phyloP scores from a whole-genome alignment of 2,888 invertebrate genomes.

The Chymomyza amoena region DNA sequence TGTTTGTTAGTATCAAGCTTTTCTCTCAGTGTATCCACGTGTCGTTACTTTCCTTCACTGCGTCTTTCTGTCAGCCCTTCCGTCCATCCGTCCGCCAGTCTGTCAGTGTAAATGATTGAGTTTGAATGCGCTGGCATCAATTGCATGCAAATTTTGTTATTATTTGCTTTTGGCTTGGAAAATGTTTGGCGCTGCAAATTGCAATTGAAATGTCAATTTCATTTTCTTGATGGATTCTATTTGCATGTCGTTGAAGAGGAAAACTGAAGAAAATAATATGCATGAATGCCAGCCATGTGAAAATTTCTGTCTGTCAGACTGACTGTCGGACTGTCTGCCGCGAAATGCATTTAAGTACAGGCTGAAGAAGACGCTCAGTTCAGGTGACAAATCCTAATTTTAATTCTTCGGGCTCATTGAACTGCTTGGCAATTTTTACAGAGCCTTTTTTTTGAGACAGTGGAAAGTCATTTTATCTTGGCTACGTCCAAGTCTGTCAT shows the following conservation, averaged over 20 bases:
- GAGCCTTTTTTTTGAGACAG: neutral
- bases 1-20: too few species aligned
- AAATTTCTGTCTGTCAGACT: constrained; percentile 9
- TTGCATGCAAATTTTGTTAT: constrained; percentile 69
- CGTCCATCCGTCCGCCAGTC: neutral
- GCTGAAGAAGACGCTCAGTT: neutral
- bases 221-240: constrained; percentile 24
- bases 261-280: neutral
- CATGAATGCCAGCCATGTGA: constrained; percentile 8
- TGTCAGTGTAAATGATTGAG: constrained; percentile 49
- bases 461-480: neutral
- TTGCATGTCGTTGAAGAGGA: constrained; percentile 1
- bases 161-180: constrained; percentile 41
- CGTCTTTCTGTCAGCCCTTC: constrained; percentile 5
- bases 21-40: too few species aligned
- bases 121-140: constrained; percentile 57
- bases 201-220: constrained; percentile 66
- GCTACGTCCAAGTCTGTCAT: neutral
- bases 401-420: neutral
- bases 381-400: constrained; percentile 4
- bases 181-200: constrained; percentile 30
- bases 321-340: neutral
- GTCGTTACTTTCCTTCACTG: too few species aligned
- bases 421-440: too few species aligned
- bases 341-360: neutral